phyloP scores from a whole-genome alignment of 2,113 vertebrate species.

The Dermatemys mawii region DNA sequence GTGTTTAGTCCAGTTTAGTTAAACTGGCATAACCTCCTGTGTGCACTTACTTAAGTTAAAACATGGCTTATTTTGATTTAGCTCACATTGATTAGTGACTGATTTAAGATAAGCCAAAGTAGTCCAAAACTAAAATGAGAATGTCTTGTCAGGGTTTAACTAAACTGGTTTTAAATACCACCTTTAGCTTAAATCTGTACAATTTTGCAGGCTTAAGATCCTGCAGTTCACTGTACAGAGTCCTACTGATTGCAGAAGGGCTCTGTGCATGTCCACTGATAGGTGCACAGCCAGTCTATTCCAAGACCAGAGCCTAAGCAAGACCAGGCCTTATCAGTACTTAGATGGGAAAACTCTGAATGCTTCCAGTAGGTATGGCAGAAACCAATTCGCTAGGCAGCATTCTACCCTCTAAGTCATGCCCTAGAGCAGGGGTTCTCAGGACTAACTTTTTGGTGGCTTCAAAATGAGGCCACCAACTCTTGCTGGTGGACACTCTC shows the following conservation, averaged over 20 bases:
- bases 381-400: background rate
- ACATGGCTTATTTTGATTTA: background rate
- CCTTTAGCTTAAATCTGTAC: background rate
- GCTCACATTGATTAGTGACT: background rate
- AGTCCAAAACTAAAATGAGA: background rate
- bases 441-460: too few relatives aligned
- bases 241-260: background rate
- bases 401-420: background rate
- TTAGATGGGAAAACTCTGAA: background rate
- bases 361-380: background rate
- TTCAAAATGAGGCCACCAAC: too few relatives aligned
- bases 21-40: background rate
- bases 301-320: background rate
- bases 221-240: background rate
- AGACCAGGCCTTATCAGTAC: background rate
- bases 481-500: too few relatives aligned
- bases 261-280: background rate
- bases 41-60: background rate
- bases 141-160: background rate
- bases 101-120: background rate
- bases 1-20: background rate
- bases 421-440: background rate
- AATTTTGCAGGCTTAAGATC: slow-evolving; percentile 20
- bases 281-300: background rate
- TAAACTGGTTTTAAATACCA: slow-evolving; percentile 16